A percentile compares a stretch with the other conserved stretches of the same genome.
Evolutionary conservation across 2,113 vertebrate species (phyloP).

Genomic region (Pagrus major): DNA sequence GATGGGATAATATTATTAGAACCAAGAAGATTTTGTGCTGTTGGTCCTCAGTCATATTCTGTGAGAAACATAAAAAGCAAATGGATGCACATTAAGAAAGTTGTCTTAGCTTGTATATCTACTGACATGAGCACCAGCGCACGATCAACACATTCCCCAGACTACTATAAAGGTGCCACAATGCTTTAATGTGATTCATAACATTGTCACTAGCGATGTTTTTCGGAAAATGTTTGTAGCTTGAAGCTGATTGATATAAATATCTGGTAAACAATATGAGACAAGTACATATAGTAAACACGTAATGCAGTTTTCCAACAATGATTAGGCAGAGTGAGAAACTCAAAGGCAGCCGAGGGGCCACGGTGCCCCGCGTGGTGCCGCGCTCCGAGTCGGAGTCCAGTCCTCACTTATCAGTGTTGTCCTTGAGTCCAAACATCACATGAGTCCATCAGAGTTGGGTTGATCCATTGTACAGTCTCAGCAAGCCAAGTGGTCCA

Average conservation of each 20-base stretch:
- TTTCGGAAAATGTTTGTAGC: constrained; percentile 65
- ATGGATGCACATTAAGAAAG: constrained; percentile 41
- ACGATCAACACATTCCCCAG: constrained; percentile 68
- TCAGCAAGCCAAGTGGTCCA: constrained; percentile 61
- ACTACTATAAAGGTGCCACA: constrained; percentile 77
- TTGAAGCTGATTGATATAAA: constrained; percentile 79
- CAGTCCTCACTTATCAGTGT: constrained; percentile 53
- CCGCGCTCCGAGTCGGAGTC: constrained; percentile 55
- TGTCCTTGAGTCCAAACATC: constrained; percentile 48
- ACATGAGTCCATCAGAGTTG: constrained; percentile 42
- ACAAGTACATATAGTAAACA: constrained; percentile 78
- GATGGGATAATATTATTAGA: neutral
- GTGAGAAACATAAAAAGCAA: constrained; percentile 49
- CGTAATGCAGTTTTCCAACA: constrained; percentile 71
- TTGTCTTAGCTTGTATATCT: constrained; percentile 29
- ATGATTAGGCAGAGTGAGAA: constrained; percentile 69
- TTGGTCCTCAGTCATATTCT: constrained; percentile 43
- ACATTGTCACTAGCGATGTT: constrained; percentile 75
- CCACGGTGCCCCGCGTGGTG: constrained; percentile 34
- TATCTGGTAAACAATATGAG: constrained; percentile 80
- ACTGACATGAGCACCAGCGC: constrained; percentile 48
- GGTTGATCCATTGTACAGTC: constrained; percentile 48
- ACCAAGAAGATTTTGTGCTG: constrained; percentile 58
- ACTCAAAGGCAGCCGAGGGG: constrained; percentile 58
- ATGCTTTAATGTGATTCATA: constrained; percentile 79